Conservation (phyloP, 37 sponge, comb jelly and placozoan genomes). For the Beroe forskalii region DNA sequence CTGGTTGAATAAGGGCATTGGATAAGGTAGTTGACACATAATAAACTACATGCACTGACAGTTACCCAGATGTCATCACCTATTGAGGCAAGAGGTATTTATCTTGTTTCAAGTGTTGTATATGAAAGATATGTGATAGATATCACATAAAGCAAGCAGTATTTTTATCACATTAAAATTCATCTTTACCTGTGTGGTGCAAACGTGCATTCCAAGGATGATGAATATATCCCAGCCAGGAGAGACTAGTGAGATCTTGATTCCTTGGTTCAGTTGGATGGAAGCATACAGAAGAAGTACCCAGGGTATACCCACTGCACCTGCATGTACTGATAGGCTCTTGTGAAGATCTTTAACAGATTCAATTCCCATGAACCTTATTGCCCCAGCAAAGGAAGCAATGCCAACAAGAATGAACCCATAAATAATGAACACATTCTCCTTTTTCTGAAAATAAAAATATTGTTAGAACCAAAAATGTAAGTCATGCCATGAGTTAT, state of each 20-base stretch:
- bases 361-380: slow-evolving; percentile 1
- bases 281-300: slow-evolving; percentile 27
- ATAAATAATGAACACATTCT: slow-evolving; percentile 43
- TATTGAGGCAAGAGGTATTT: background rate
- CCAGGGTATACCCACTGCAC: slow-evolving; percentile 56
- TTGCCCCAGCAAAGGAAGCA: slow-evolving; percentile 33
- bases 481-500: too few relatives aligned
- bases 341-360: slow-evolving; percentile 56
- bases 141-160: too few relatives aligned
- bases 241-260: slow-evolving; percentile 45
- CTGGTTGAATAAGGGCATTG: too few relatives aligned
- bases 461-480: background rate
- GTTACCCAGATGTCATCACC: too few relatives aligned
- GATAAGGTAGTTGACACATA: too few relatives aligned
- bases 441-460: slow-evolving; percentile 28
- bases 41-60: too few relatives aligned
- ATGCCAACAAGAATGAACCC: slow-evolving; percentile 46
- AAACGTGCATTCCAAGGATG: slow-evolving; percentile 59
- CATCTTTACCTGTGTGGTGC: slow-evolving; percentile 54
- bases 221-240: slow-evolving; percentile 57
- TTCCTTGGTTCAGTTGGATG: slow-evolving; percentile 63
- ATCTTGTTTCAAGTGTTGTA: background rate
- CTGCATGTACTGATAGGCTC: slow-evolving; percentile 16
- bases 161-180: background rate
- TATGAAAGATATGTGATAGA: too few relatives aligned